Conservation (phyloP, 2,888 invertebrate genomes). For the Drosophila nr. medialis region DNA sequence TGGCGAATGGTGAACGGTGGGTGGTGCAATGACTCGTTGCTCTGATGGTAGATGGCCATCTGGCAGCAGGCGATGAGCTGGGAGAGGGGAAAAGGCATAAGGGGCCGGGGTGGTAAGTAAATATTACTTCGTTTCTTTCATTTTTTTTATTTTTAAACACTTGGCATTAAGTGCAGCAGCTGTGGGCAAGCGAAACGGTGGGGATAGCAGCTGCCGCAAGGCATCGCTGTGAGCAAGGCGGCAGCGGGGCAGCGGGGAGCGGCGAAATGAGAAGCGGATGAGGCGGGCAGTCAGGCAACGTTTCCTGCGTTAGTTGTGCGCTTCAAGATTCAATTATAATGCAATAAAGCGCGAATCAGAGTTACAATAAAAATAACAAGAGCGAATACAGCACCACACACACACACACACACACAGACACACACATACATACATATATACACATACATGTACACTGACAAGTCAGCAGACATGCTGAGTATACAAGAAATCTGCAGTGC, state of each 20-base stretch:
- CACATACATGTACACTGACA: conserved; percentile 11
- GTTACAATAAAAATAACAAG: conserved; percentile 78
- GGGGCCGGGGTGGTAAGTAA: conserved; percentile 56
- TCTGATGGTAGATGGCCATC: conserved; percentile 24
- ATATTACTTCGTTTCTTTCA: conserved; percentile 63
- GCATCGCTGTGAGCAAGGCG: conserved; percentile 26
- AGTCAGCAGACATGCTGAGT: conserved; percentile 47
- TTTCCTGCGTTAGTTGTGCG: conserved; percentile 80
- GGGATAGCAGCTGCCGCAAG: conserved; percentile 54
- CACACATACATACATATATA: conserved; percentile 1
- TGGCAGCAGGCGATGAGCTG: background rate
- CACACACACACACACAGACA: conserved; percentile 12
- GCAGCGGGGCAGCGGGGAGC: background rate
- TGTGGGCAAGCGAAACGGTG: conserved; percentile 43
- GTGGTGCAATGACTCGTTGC: conserved; percentile 17
- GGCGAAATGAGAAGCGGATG: conserved; percentile 30
- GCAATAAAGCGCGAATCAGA: conserved; percentile 83
- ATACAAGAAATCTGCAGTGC: conserved; percentile 49
- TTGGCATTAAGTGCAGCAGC: conserved; percentile 78
- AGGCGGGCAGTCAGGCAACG: conserved; percentile 71
- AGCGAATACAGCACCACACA: conserved; percentile 36
- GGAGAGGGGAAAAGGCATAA: background rate
- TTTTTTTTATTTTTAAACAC: conserved; percentile 70
- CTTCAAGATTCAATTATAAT: conserved; percentile 83
- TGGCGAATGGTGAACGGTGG: conserved; percentile 16